These are phyloP conservation scores for Leptura quadrifasciata DNA, from an alignment of 2,888 invertebrate genomes.

Conservation along the genomic window DNA sequence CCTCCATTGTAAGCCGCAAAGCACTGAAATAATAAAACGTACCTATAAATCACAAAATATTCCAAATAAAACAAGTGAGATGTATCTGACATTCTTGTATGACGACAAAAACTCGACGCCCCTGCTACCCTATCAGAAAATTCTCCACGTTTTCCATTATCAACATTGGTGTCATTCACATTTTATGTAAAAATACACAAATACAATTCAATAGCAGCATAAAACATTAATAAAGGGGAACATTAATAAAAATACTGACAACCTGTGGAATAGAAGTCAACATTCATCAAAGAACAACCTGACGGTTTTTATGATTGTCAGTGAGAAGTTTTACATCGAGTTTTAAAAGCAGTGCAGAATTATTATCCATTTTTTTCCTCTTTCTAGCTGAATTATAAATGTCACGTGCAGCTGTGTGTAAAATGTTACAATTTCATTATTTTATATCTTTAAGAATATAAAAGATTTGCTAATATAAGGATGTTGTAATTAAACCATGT, in stretches of 20 bases:
- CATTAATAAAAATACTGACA: slow-evolving; percentile 57
- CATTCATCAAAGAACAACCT: slow-evolving; percentile 55
- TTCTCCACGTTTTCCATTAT: slow-evolving; percentile 39
- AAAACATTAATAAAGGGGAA: slow-evolving; percentile 45
- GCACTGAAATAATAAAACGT: slow-evolving; percentile 32
- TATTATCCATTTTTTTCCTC: slow-evolving; percentile 4
- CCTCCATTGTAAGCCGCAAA: neutral
- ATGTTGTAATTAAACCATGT: no score
- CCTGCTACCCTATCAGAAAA: slow-evolving; percentile 28
- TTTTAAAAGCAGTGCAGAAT: slow-evolving; percentile 39
- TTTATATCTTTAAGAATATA: no score
- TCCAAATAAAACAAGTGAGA: slow-evolving; percentile 36
- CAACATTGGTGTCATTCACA: slow-evolving; percentile 40
- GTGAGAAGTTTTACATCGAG: slow-evolving; percentile 34
- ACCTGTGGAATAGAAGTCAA: slow-evolving; percentile 61
- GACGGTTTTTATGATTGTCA: slow-evolving; percentile 44
- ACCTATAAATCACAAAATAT: slow-evolving; percentile 32
- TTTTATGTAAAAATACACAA: slow-evolving; percentile 44
- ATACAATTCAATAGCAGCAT: slow-evolving; percentile 42
- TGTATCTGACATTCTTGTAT: slow-evolving; percentile 28
- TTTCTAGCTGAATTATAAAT: neutral
- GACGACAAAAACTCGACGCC: slow-evolving; percentile 26
- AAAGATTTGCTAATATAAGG: no score
- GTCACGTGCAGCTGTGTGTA: neutral
- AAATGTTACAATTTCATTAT: no score